Base-by-base conservation (phyloP, 2,888 invertebrate species). In the Magallana nippona region DNA sequence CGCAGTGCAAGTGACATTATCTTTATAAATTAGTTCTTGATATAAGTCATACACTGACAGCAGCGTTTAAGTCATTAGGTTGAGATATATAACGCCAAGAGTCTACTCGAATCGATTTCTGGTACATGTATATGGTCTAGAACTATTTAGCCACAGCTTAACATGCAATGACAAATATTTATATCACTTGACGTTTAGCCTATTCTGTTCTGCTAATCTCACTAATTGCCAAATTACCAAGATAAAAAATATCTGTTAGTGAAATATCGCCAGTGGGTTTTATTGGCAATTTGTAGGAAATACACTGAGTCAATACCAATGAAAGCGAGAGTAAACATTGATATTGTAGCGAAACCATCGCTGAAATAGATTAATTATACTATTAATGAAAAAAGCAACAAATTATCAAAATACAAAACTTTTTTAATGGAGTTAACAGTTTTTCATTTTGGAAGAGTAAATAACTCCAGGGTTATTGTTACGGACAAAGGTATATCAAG, bases 141-240 rank as follows among this genome's bases (percentile, higher is more conserved):
- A 22, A 22, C 15, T 71, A 71, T 71, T 71, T 71, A 71, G 27
- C 22, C 32, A 13, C 15, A 71, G 71, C 27, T 27, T 27, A 32
- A 71, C 71, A 71, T 71, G 71, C 71, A 27, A 32, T 71, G 71
- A 71, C 71, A 71, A 71, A 71, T 71, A 71, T 71, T 71, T 71
- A 71, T 71, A 71, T 71, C 71, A 71, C 71, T 71, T 71, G 71
- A 71, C 71, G 32, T 71, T 71, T 32, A 22, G 71, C 71, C 71
- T 71, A 71, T 71, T 71, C 22, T 27, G 71, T 27, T 71, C 71
- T 71, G 71, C 71, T 71, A 71, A 71, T 71, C 71, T 71, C 71
- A 71, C 71, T 71, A 71, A 71, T 71, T 71, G 71, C 71, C 71
- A 27, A 71, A 71, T 71, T 71, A 71, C 71, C 71, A 71, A 71